A percentile compares a stretch with the other conserved stretches of the same genome.
Evolutionary conservation across 1,140 invertebrate species (phyloP).

Genomic region (Physella acuta): DNA sequence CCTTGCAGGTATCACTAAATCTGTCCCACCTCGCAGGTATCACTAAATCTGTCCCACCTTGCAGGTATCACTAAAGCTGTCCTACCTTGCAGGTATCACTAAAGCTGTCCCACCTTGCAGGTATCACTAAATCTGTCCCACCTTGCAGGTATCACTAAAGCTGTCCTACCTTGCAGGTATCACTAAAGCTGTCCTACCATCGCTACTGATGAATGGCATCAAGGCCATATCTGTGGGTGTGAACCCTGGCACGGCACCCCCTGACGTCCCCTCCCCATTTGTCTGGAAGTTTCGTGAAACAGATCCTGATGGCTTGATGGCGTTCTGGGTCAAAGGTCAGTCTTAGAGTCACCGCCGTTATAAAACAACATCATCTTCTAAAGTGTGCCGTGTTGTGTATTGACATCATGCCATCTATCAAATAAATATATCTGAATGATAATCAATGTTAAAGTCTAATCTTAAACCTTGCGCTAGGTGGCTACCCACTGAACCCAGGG

Average conservation of each 20-base stretch:
- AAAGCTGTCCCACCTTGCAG: conserved; percentile 51
- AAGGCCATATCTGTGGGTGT: conserved; percentile 47
- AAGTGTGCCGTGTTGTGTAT: too few relatives aligned
- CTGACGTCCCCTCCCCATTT: conserved; percentile 45
- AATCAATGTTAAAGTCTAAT: too few relatives aligned
- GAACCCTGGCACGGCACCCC: conserved; percentile 44
- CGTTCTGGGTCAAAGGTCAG: conserved; percentile 39
- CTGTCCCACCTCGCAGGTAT: conserved; percentile 51
- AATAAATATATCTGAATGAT: too few relatives aligned
- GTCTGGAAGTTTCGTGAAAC: conserved; percentile 35
- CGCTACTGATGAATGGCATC: conserved; percentile 36
- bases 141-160: conserved; percentile 52
- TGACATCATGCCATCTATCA: too few relatives aligned
- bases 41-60: conserved; percentile 47
- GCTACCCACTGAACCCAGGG: conserved; percentile 40
- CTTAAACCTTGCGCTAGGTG: conserved; percentile 34
- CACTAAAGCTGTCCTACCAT: conserved; percentile 46
- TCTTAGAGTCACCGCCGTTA: too few relatives aligned
- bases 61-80: conserved; percentile 50
- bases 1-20: conserved; percentile 52
- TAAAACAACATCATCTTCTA: too few relatives aligned
- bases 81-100: conserved; percentile 51
- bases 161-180: conserved; percentile 51
- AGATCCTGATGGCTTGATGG: conserved; percentile 33
- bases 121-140: conserved; percentile 47